Conservation (phyloP, 2,797 vertebrate genomes). For the Gastrophryne carolinensis region DNA sequence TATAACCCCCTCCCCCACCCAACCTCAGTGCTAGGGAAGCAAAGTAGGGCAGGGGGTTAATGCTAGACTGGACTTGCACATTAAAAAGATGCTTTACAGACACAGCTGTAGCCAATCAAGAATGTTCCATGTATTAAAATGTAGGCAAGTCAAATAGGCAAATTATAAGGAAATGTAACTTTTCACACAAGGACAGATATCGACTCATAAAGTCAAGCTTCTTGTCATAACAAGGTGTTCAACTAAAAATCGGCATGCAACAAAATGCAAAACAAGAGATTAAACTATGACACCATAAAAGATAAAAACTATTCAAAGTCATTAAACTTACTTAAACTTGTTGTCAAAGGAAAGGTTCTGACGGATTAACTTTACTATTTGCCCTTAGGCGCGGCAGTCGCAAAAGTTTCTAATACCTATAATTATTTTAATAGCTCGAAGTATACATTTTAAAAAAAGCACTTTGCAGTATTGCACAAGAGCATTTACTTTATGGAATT, state of each 20-base stretch:
- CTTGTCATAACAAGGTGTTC: conserved; percentile 22
- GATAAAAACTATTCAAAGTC: conserved; percentile 15
- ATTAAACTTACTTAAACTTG: conserved; percentile 20
- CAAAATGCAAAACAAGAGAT: conserved; percentile 40
- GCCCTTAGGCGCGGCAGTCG: conserved; percentile 18
- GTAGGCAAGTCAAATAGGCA: neutral
- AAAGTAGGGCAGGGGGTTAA: too few relatives aligned
- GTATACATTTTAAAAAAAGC: conserved; percentile 32
- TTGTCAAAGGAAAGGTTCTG: conserved; percentile 37
- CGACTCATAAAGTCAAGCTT: neutral
- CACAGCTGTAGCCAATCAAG: too few relatives aligned
- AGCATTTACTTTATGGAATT: conserved; percentile 13
- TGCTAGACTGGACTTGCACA: too few relatives aligned
- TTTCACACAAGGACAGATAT: conserved; percentile 8
- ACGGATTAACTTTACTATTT: conserved; percentile 22
- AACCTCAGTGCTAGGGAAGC: too few relatives aligned
- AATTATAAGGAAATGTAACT: conserved; percentile 9
- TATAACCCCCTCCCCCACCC: too few relatives aligned
- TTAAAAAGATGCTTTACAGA: too few relatives aligned
- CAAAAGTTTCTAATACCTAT: conserved; percentile 36
- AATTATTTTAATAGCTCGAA: conserved; percentile 48
- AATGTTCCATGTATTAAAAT: too few relatives aligned
- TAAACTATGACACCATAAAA: conserved; percentile 28
- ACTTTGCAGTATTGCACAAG: conserved; percentile 35
- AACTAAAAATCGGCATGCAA: conserved; percentile 19